These are phyloP conservation scores for Ophiothrix spiculata DNA, from an alignment of 35 echinoderm and acorn worm genomes.

Conservation along the genomic window DNA sequence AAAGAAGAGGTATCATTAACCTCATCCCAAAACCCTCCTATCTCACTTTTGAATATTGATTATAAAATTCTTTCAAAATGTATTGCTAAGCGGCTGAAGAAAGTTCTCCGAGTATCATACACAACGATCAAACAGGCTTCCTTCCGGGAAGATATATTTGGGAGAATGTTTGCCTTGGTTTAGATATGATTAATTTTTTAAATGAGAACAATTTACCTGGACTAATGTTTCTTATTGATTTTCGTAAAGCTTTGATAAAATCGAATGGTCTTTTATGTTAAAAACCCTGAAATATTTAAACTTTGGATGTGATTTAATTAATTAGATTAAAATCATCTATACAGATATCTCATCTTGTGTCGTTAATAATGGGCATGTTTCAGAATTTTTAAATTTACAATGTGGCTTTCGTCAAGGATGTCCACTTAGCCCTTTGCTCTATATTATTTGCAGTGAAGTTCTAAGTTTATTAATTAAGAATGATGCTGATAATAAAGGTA, in stretches of 20 bases:
- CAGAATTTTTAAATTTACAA: not conserved
- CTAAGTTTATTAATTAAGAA: not conserved
- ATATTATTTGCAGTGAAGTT: not conserved
- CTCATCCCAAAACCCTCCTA: conserved; percentile 39
- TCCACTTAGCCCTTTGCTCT: not conserved
- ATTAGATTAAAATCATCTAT: not conserved
- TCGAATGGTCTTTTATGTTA: not conserved
- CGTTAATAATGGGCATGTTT: not conserved
- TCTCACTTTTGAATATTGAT: conserved; percentile 39
- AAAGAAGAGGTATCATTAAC: conserved; percentile 25
- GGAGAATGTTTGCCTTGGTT: conserved; percentile 35
- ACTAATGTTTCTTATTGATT: no score
- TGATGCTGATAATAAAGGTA: not conserved
- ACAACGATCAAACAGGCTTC: conserved; percentile 51
- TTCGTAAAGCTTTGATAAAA: no score
- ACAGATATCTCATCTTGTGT: no score
- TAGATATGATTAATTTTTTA: conserved; percentile 22
- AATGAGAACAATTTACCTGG: not conserved
- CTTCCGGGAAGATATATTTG: no score
- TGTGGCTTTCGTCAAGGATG: not conserved
- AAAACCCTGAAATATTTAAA: not conserved
- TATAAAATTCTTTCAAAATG: conserved; percentile 42
- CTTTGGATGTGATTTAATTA: not conserved
- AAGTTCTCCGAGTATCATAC: conserved; percentile 17
- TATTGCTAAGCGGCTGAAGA: conserved; percentile 18